Conservation (phyloP, 2,113 vertebrate genomes). For the Platysteira castanea region DNA sequence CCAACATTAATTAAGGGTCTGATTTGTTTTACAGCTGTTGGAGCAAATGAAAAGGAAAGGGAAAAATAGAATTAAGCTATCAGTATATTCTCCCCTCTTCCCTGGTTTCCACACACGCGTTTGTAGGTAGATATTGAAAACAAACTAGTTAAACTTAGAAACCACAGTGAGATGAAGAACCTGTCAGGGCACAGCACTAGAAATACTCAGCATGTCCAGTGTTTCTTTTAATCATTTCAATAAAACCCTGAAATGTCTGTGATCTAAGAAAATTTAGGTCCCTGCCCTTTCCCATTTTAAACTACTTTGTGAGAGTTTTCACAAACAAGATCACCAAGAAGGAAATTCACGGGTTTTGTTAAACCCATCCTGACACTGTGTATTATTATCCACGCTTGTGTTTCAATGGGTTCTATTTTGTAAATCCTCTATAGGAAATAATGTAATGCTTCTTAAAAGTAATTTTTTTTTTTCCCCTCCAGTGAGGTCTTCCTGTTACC, state of each 20-base stretch:
- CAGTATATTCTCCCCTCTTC: not conserved
- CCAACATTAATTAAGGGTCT: conserved; percentile 2
- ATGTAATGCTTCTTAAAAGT: not conserved
- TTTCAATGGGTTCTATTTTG: not conserved
- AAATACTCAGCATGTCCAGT: not conserved
- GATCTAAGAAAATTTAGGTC: not conserved
- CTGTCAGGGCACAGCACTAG: not conserved
- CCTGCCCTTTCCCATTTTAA: not conserved
- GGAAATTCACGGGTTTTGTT: not conserved
- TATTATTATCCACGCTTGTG: not conserved
- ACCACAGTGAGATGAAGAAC: not conserved
- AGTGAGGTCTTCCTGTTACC: not conserved
- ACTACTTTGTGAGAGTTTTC: not conserved
- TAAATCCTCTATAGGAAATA: not conserved
- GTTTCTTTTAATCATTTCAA: not conserved
- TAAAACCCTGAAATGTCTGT: not conserved
- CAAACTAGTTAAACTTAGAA: not conserved
- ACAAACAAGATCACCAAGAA: not conserved
- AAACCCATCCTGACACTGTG: not conserved
- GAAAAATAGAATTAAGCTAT: not conserved
- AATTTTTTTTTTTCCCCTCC: not conserved
- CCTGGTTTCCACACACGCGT: not conserved
- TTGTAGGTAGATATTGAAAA: not conserved
- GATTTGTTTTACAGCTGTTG: conserved; percentile 34
- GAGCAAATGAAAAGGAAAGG: not conserved